phyloP scores from a whole-genome alignment of 2,888 invertebrate species.

The Chymomyza caudatula region DNA sequence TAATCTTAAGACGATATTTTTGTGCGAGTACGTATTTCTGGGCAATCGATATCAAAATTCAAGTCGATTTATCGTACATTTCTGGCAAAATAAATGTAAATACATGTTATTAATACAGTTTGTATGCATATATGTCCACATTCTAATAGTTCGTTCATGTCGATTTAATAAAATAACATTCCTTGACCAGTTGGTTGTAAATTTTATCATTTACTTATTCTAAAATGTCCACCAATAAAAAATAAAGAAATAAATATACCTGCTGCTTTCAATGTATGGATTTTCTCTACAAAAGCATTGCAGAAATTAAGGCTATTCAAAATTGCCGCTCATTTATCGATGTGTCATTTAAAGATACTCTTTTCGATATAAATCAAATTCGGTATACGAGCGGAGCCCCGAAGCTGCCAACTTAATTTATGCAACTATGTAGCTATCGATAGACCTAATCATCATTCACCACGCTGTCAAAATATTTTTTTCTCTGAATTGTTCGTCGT shows the following conservation, averaged over 20 bases:
- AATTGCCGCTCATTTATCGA: neutral
- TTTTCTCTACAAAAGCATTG: neutral
- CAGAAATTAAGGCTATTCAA: neutral
- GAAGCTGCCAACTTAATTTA: neutral
- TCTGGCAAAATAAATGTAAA: no score
- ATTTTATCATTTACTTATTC: no score
- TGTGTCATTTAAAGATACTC: neutral
- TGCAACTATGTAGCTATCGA: neutral
- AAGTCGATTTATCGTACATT: neutral
- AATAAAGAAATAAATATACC: neutral
- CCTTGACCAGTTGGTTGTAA: no score
- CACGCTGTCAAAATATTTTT: constrained; percentile 43
- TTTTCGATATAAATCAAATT: neutral
- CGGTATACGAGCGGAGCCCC: no score
- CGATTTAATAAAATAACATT: no score
- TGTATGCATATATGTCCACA: no score
- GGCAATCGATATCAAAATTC: neutral
- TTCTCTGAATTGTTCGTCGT: neutral
- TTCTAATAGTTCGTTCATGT: no score
- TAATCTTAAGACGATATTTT: neutral
- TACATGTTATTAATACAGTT: no score
- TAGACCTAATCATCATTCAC: constrained; percentile 13
- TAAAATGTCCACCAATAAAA: no score
- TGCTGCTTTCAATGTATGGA: no score
- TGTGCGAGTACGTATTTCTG: neutral